Conservation (phyloP, 2,797 vertebrate species). For the Rousettus madagascariensis region DNA sequence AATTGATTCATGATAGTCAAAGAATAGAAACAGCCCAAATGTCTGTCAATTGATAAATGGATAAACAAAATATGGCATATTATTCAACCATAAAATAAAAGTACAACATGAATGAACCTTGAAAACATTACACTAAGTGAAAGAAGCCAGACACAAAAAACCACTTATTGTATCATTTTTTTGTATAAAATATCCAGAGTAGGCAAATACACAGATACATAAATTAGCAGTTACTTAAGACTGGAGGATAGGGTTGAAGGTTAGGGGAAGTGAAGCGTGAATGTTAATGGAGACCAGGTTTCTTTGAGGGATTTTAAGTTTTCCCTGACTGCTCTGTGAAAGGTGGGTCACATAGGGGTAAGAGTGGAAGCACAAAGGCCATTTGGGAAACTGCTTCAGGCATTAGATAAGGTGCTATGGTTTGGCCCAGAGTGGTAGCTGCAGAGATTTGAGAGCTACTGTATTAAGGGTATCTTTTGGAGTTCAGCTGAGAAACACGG, state of each 20-base stretch:
- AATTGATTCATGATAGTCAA: neutral
- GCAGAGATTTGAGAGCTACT: neutral
- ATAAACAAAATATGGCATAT: neutral
- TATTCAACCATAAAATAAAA: neutral
- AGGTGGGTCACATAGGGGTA: neutral
- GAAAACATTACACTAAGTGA: neutral
- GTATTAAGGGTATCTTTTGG: neutral
- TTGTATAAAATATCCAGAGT: neutral
- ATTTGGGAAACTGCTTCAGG: neutral
- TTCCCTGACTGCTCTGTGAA: neutral
- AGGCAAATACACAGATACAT: neutral
- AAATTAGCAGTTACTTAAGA: neutral
- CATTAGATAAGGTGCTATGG: neutral
- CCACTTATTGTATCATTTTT: neutral
- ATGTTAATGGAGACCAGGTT: neutral
- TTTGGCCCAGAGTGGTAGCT: neutral
- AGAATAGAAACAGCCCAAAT: neutral
- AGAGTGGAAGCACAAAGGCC: neutral
- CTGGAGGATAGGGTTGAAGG: neutral
- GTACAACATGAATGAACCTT: neutral
- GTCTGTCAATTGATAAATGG: neutral
- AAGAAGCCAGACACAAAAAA: neutral
- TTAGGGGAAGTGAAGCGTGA: neutral
- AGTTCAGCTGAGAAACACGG: neutral
- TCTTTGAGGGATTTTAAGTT: neutral